Evolutionary conservation across 1,140 invertebrate species (phyloP), one percentile per base, ranked within the genome.

Genomic region (Piezodorus guildinii): DNA sequence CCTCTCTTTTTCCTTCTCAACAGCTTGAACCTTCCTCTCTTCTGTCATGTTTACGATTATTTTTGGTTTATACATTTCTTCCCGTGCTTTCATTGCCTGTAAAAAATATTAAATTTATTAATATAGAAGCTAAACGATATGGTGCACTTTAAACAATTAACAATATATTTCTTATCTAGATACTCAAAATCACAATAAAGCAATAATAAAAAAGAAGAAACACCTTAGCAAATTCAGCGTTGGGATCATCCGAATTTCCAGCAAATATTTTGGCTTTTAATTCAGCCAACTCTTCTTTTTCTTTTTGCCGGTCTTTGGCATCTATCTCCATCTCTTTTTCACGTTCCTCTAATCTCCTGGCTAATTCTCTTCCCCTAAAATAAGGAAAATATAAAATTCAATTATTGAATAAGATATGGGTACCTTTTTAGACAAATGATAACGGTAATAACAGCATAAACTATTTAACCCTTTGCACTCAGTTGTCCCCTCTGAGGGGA

Each of bases 251-350:
- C 3, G 73, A 72, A 70, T 86, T 82, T 25, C 85, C 83, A 46
- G 88, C 84, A 66, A 88, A 85, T 69, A 97, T 83, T 73, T 90
- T 87, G 43, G 81, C 80, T 69, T 86, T 86, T 19, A 98, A 78
- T 73, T 94, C 90, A 71, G 94, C 91, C 30, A 98, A 79, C 76
- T 98, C 95, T 72, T 92, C 89, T 68, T 86, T 86, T 75, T 98
- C 96, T 71, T 87, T 85, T 68, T 86, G 85, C 34, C 94, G 77
- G 77, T 98, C 96, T 68, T 89, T 83, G 12, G 83, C 85, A 77
- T 99, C 96, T 8, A 81, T 79, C 75, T 96, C 93, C 6, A 91
- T 89, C 77, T 98, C 96, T 66, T 92, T 85, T 56, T 94, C 90
- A 65, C 95, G 79, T 71, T 95, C 91, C 52, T 88, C 86, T 49